Evolutionary conservation across 2,113 vertebrate genomes (phyloP).

Genomic region (Deroptyus accipitrinus): DNA sequence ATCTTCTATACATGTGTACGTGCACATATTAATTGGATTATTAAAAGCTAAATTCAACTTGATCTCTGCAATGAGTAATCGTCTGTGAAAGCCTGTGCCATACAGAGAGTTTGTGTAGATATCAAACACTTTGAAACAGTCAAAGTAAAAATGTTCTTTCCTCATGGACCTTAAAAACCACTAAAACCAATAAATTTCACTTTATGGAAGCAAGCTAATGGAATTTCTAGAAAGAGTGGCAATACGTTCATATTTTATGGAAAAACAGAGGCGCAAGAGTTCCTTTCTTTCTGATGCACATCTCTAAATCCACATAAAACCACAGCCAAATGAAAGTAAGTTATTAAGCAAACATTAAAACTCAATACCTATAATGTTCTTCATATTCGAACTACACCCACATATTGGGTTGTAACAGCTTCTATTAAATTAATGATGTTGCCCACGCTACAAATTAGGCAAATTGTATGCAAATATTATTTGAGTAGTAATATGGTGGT

Average conservation of each 20-base stretch:
- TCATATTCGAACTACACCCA: slow-evolving; percentile 63
- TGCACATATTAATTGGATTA: neutral
- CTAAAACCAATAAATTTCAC: neutral
- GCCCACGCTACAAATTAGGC: slow-evolving; percentile 71
- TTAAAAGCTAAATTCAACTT: slow-evolving; percentile 14
- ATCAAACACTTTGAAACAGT: neutral
- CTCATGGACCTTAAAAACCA: neutral
- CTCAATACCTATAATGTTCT: slow-evolving; percentile 32
- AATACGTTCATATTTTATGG: neutral
- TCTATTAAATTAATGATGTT: slow-evolving; percentile 73
- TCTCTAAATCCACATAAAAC: slow-evolving; percentile 33
- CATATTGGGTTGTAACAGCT: slow-evolving; percentile 64
- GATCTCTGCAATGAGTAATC: neutral
- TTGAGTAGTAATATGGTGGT: slow-evolving; percentile 60
- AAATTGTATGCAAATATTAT: slow-evolving; percentile 76
- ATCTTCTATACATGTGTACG: neutral
- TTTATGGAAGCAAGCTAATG: neutral
- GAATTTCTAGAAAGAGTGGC: neutral
- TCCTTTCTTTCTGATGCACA: slow-evolving; percentile 12
- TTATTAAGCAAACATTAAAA: slow-evolving; percentile 51
- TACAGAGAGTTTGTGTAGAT: neutral
- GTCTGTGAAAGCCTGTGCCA: neutral
- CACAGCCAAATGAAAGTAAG: slow-evolving; percentile 42
- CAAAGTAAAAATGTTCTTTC: neutral
- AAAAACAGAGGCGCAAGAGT: neutral